Evolutionary conservation across 2,888 invertebrate genomes (phyloP).

Genomic region (Anodontia alba): DNA sequence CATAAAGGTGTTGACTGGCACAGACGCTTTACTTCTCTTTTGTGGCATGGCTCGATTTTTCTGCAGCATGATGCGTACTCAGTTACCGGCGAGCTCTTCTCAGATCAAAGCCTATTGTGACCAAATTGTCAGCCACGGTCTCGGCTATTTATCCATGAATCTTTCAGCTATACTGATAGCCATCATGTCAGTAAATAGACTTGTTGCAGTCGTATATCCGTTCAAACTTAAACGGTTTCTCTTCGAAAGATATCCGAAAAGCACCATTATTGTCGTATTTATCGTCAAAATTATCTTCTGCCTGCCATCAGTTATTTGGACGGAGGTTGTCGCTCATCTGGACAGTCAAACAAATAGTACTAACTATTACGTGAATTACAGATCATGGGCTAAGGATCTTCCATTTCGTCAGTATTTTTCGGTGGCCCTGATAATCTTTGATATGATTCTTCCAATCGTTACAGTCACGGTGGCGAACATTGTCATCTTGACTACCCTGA

Average conservation of each 20-base stretch:
- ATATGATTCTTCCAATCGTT: not conserved
- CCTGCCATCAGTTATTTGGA: not conserved
- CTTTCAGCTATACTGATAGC: not conserved
- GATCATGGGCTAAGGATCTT: not conserved
- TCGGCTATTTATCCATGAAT: not conserved
- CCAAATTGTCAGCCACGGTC: not conserved
- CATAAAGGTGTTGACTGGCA: not conserved
- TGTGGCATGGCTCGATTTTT: not conserved
- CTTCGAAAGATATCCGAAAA: not conserved
- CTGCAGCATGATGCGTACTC: not conserved
- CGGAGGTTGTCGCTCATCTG: not conserved
- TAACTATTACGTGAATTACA: not conserved
- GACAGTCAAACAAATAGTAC: not conserved
- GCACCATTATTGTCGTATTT: not conserved
- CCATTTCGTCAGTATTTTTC: not conserved
- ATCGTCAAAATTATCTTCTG: not conserved
- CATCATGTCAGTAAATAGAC: not conserved
- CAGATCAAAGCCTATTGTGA: not conserved
- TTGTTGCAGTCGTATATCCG: not conserved
- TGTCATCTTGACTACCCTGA: not conserved
- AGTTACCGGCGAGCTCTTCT: not conserved
- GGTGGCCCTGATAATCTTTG: not conserved
- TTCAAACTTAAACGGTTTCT: not conserved
- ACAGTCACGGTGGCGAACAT: not conserved
- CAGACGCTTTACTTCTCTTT: not conserved